phyloP scores from a whole-genome alignment of 2,888 invertebrate genomes.

The Harpagoxenus sublaevis region DNA sequence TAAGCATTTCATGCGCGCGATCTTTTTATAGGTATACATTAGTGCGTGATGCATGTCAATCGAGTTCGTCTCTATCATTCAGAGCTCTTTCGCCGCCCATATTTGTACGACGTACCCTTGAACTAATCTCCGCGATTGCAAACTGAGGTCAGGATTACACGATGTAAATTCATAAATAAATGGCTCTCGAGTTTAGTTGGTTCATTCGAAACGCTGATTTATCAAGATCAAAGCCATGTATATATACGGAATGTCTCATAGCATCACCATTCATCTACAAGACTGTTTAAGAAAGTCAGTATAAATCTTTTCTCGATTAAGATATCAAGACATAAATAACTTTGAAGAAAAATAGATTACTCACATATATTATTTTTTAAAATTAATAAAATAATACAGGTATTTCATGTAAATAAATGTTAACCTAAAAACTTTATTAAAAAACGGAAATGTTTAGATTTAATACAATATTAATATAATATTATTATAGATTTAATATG shows the following conservation, averaged over 20 bases:
- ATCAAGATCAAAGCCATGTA: neutral
- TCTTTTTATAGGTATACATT: neutral
- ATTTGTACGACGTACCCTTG: conserved; percentile 60
- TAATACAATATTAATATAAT: neutral
- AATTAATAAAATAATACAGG: neutral
- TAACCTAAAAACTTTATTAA: neutral
- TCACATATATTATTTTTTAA: neutral
- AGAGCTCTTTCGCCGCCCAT: conserved; percentile 40
- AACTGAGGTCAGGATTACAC: conserved; percentile 46
- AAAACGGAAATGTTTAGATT: neutral
- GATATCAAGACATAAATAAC: too few species aligned
- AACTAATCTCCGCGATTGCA: conserved; percentile 58
- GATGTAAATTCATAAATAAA: conserved; percentile 50
- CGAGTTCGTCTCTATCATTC: conserved; percentile 31
- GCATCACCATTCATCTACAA: neutral
- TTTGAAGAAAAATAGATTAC: neutral
- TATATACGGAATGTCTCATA: neutral
- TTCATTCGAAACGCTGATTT: neutral
- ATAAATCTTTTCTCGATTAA: neutral
- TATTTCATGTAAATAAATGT: neutral
- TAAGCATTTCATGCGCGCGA: neutral
- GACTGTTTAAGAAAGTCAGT: neutral
- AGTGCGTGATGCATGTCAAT: conserved; percentile 3
- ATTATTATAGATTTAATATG: neutral
- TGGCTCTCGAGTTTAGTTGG: conserved; percentile 10